phyloP scores from a whole-genome alignment of 2,113 vertebrate species.

The Gnathonemus echidnorhynchus region DNA sequence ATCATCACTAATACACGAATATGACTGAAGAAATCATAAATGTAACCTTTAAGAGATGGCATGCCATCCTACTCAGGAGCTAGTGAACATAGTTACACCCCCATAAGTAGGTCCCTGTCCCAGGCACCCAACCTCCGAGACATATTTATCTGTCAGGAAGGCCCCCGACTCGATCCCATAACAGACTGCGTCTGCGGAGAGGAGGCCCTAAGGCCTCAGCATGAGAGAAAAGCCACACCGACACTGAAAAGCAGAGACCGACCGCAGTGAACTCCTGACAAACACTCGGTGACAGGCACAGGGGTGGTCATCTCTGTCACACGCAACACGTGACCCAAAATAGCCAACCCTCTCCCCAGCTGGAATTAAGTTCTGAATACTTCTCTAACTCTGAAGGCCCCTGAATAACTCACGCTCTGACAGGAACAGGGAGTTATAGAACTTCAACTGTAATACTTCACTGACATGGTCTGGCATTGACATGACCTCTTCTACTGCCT shows the following conservation, averaged over 20 bases:
- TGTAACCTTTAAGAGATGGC: slow-evolving; percentile 14
- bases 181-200: not conserved
- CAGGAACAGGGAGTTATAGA: not conserved
- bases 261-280: not conserved
- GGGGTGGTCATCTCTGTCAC: slow-evolving; percentile 7
- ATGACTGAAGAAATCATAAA: slow-evolving; percentile 25
- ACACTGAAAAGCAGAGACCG: slow-evolving; percentile 6
- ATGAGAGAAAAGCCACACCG: not conserved
- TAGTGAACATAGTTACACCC: slow-evolving; percentile 20
- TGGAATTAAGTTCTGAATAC: not conserved
- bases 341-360: not conserved
- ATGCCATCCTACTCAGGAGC: not conserved
- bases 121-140: slow-evolving; percentile 9
- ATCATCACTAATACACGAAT: slow-evolving; percentile 19
- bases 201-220: not conserved
- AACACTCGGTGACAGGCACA: not conserved
- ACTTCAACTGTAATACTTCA: not conserved
- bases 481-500: not conserved
- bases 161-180: slow-evolving; percentile 7
- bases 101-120: slow-evolving; percentile 19
- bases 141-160: slow-evolving; percentile 26
- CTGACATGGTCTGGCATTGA: not conserved
- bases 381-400: not conserved
- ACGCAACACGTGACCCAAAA: not conserved
- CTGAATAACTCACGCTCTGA: not conserved